Conservation (phyloP, 2,797 vertebrate species). For the Manis crassicaudata region DNA sequence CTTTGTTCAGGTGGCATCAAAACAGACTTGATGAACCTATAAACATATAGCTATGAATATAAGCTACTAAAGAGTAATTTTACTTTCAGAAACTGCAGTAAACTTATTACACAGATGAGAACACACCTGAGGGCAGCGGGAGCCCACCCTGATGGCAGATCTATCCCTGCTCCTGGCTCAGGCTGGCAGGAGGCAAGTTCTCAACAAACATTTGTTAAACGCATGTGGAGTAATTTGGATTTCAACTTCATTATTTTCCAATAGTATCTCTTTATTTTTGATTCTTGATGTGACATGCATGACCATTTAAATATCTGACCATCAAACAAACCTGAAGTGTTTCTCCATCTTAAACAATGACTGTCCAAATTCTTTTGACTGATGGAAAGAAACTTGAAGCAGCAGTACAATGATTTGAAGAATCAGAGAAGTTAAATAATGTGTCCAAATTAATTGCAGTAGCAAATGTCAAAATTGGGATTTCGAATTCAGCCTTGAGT, state of each 20-base stretch:
- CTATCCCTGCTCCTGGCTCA: neutral
- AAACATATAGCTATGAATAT: neutral
- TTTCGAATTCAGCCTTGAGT: neutral
- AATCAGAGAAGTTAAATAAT: neutral
- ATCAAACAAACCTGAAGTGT: neutral
- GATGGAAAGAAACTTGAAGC: neutral
- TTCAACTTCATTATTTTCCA: conserved; percentile 41
- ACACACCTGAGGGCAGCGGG: rapidly evolving
- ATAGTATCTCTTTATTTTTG: neutral
- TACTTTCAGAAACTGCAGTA: neutral
- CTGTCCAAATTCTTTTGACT: neutral
- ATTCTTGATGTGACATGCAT: conserved; percentile 15
- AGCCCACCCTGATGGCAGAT: rapidly evolving
- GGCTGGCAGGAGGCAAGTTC: neutral
- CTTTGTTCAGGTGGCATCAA: neutral
- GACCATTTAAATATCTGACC: neutral
- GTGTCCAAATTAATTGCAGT: neutral
- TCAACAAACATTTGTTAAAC: neutral
- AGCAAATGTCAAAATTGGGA: neutral
- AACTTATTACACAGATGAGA: neutral
- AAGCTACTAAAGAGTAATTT: neutral
- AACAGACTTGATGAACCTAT: neutral
- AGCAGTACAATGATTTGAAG: neutral
- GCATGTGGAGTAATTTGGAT: neutral
- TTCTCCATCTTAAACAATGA: neutral